These are phyloP conservation scores for Cactoblastis cactorum DNA, from an alignment of 2,888 invertebrate species.

Conservation along the genomic window DNA sequence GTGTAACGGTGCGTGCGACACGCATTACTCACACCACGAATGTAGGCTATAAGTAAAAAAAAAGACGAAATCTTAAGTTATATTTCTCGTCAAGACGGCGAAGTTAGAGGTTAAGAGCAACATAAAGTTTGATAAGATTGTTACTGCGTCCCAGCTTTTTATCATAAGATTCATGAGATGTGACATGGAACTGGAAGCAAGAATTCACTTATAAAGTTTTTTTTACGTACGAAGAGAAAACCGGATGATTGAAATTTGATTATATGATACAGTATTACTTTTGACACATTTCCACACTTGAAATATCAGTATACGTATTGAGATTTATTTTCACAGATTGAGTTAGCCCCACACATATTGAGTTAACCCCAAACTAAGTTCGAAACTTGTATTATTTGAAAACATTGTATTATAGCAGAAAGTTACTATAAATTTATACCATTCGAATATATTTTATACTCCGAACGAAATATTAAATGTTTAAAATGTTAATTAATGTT, in stretches of 20 bases:
- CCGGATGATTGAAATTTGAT: neutral
- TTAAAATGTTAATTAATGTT: too few species aligned
- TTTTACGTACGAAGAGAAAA: neutral
- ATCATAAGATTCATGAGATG: slow-evolving; percentile 9
- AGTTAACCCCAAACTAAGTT: too few species aligned
- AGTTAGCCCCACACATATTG: too few species aligned
- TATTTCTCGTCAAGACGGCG: slow-evolving; percentile 10
- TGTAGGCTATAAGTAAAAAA: slow-evolving; percentile 11
- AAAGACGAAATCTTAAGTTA: slow-evolving; percentile 12
- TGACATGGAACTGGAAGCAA: neutral
- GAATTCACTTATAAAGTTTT: neutral
- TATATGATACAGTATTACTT: too few species aligned
- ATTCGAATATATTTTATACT: too few species aligned
- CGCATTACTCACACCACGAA: neutral
- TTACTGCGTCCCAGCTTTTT: slow-evolving; percentile 11
- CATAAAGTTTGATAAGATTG: slow-evolving; percentile 15
- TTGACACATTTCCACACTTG: too few species aligned
- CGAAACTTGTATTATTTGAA: too few species aligned
- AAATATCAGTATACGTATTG: neutral
- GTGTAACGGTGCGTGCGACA: neutral
- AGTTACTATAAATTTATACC: too few species aligned
- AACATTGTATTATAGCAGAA: too few species aligned
- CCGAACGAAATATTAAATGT: too few species aligned
- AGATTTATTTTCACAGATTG: neutral
- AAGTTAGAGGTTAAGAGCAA: slow-evolving; percentile 13